Evolutionary conservation across 1,140 invertebrate species (phyloP), one percentile per base, ranked within the genome.

Genomic region (Samia ricini): DNA sequence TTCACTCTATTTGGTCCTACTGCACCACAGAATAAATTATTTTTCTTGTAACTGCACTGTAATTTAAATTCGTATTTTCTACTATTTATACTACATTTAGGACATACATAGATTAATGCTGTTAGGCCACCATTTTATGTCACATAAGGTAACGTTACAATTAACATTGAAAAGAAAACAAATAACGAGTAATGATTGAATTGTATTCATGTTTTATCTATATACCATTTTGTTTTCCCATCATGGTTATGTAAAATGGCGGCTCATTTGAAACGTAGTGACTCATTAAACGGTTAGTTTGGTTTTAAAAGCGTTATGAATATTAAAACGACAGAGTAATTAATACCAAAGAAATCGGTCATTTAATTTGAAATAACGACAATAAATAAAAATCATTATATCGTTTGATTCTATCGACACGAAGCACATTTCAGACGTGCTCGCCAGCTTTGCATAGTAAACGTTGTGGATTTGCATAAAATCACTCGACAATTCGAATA

Each of bases 391-490:
- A 18, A 63, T 24, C 55, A 33, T 6, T 54, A 8, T 58, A 56
- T 42, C 51, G 19, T 49, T 55, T 48, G 12, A 20, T 63, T 61
- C 56, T 52, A 74, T 74, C 56, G 65, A 64, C 54, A 58, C 23
- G 20, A 51, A 26, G n/a, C 19, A 56, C 49, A 29, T 29, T 1
- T 5, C 26, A 60, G 52, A 64, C 68, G 71, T 10, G 12, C 56
- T 65, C n/a, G n/a, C n/a, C 67, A 63, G 68, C 69, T 79, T 77
- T 77, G 80, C 77, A 81, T 82, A 82, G 78, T 78, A 75, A 77
- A 72, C 71, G 66, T 29, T 48, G 42, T 33, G 66, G 62, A 79
- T 85, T 83, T 78, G 64, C 82, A 85, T 85, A 81, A 83, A 84
- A 77, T 84, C 76, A 76, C 64, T 77, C 67, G 68, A 52, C 60